A percentile compares a stretch with the other conserved stretches of the same genome.
Conservation (phyloP, 2,888 invertebrate species). For the Hecatera dysodea region DNA sequence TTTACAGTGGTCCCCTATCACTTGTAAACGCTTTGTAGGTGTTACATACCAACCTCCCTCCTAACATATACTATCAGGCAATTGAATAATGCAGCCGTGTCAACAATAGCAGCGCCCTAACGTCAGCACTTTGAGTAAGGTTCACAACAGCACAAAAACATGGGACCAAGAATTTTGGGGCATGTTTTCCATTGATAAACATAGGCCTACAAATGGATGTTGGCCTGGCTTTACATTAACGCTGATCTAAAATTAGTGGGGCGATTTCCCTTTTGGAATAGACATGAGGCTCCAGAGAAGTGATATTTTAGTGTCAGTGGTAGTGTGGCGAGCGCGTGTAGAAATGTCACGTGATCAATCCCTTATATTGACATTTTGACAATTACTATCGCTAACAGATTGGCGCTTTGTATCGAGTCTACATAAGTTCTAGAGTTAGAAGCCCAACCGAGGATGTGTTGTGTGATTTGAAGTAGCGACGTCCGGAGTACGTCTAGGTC, state of each 20-base stretch:
- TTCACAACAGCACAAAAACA: slow-evolving; percentile 63
- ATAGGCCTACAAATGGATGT: slow-evolving; percentile 31
- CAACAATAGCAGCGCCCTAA: slow-evolving; percentile 64
- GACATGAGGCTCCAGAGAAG: neutral
- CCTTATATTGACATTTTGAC: too few species aligned
- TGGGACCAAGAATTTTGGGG: slow-evolving; percentile 60
- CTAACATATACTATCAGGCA: slow-evolving; percentile 65
- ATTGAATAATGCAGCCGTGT: slow-evolving; percentile 70
- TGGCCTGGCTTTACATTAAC: slow-evolving; percentile 28
- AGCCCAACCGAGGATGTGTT: too few species aligned
- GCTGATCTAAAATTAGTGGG: slow-evolving; percentile 28
- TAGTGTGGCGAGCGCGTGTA: too few species aligned
- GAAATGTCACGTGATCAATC: too few species aligned
- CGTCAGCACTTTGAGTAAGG: slow-evolving; percentile 67
- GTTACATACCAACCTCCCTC: slow-evolving; percentile 61
- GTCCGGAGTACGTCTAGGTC: too few species aligned
- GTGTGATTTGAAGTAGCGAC: too few species aligned
- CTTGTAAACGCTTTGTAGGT: slow-evolving; percentile 69
- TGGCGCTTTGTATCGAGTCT: too few species aligned
- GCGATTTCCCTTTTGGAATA: neutral
- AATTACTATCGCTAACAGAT: too few species aligned
- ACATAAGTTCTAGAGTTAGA: too few species aligned
- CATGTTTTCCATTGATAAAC: slow-evolving; percentile 49
- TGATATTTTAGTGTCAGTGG: neutral
- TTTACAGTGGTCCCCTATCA: slow-evolving; percentile 60